These are phyloP conservation scores for Hypotaenidia philippensis DNA, from an alignment of 2,797 vertebrate species.

Conservation along the genomic window DNA sequence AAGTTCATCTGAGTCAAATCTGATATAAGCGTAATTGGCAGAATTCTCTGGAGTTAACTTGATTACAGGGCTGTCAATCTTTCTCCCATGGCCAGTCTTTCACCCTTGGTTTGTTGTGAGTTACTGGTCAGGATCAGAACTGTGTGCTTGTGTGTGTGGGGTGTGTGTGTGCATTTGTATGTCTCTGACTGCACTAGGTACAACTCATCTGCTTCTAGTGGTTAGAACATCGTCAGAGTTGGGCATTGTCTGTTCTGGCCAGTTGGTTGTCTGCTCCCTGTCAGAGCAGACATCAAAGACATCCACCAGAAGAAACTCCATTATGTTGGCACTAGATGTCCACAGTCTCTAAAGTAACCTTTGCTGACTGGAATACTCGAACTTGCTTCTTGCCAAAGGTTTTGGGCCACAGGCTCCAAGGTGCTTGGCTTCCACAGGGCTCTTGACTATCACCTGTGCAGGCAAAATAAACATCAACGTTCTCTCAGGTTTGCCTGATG, in stretches of 20 bases:
- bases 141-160: background rate
- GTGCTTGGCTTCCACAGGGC: background rate
- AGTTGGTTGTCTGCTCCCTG: accelerated
- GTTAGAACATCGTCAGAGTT: background rate
- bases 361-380: background rate
- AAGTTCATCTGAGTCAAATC: background rate
- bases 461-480: accelerated
- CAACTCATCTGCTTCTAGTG: accelerated
- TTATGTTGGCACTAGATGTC: background rate
- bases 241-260: accelerated
- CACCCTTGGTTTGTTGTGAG: background rate
- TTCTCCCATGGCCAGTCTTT: background rate
- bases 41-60: background rate
- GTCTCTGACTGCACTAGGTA: background rate
- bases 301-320: background rate
- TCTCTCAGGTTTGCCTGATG: background rate
- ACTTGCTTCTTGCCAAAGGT: accelerated
- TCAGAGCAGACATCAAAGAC: background rate
- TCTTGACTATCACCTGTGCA: background rate
- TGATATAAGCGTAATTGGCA: background rate
- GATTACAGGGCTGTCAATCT: background rate
- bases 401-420: background rate
- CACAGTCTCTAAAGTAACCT: background rate
- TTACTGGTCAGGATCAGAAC: background rate
- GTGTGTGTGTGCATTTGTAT: background rate